These are phyloP conservation scores for Idaea aversata DNA, from an alignment of 2,888 invertebrate genomes.

Conservation along the genomic window DNA sequence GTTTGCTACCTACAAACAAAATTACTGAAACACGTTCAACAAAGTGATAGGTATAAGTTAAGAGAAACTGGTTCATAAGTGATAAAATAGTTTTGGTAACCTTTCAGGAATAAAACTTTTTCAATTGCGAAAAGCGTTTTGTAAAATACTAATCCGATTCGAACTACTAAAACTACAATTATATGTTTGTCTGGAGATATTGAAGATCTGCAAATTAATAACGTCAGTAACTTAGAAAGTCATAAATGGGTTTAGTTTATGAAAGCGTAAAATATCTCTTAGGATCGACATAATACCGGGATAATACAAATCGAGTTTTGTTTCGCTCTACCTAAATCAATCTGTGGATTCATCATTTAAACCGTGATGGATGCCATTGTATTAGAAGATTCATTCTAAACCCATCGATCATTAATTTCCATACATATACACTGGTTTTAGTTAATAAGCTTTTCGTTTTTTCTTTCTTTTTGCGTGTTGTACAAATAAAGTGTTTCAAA, in stretches of 20 bases:
- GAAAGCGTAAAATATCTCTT: constrained; percentile 25
- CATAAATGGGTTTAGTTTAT: constrained; percentile 10
- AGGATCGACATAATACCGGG: constrained; percentile 23
- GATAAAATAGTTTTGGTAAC: constrained; percentile 29
- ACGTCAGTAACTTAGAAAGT: constrained; percentile 5
- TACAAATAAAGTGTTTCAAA: too few relatives aligned
- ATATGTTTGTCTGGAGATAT: constrained; percentile 1
- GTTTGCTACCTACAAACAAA: constrained; percentile 35
- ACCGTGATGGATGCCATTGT: constrained; percentile 3
- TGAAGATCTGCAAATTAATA: background rate
- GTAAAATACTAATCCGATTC: constrained; percentile 14
- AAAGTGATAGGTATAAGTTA: constrained; percentile 28
- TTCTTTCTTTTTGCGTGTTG: background rate
- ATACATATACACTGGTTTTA: background rate
- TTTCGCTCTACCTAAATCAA: constrained; percentile 36
- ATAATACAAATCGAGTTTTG: constrained; percentile 43
- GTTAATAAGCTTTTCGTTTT: background rate
- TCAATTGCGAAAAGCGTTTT: constrained; percentile 10
- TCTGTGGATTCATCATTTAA: constrained; percentile 32
- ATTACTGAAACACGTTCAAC: constrained; percentile 43
- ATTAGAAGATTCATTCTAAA: constrained; percentile 18
- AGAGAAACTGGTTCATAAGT: constrained; percentile 31
- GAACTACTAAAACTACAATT: constrained; percentile 3
- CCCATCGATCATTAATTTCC: constrained; percentile 22
- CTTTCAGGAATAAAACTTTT: constrained; percentile 30